A percentile compares a stretch with the other conserved stretches of the same genome.
These are phyloP conservation scores for Drymonia ruficornis DNA, from an alignment of 2,888 invertebrate genomes.

Conservation along the genomic window DNA sequence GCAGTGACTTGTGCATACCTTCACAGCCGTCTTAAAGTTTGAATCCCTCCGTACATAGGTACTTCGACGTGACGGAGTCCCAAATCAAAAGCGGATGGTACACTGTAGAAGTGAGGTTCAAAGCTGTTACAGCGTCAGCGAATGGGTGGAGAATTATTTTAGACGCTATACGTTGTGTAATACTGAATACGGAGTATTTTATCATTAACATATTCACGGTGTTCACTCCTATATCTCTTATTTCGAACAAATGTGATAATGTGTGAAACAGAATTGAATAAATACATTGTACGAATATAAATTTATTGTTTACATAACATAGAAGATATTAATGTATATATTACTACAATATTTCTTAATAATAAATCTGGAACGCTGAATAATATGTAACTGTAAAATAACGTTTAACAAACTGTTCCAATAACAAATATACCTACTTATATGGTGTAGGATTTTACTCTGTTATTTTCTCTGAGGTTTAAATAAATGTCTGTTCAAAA, in stretches of 20 bases:
- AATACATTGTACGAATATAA: constrained; percentile 27
- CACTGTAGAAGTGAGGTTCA: no score
- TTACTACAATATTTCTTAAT: constrained; percentile 34
- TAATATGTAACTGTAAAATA: constrained; percentile 36
- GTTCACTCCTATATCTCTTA: not conserved
- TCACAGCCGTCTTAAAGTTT: no score
- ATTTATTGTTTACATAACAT: constrained; percentile 35
- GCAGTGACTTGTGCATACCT: no score
- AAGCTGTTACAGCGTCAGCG: no score
- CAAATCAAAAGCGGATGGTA: no score
- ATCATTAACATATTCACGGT: no score
- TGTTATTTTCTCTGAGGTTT: constrained; percentile 80
- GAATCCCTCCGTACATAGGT: no score
- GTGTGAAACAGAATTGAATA: constrained; percentile 22
- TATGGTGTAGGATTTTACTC: constrained; percentile 60
- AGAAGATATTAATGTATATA: constrained; percentile 33
- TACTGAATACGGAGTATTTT: no score
- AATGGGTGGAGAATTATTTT: no score
- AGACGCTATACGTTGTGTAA: no score
- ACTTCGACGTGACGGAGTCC: no score
- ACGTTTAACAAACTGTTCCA: constrained; percentile 49
- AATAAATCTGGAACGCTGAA: constrained; percentile 36
- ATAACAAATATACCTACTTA: constrained; percentile 47
- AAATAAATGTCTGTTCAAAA: constrained; percentile 82
- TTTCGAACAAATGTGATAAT: constrained; percentile 19